These are phyloP conservation scores for Hippocampus kuda DNA, from an alignment of 2,797 vertebrate genomes.

Conservation along the genomic window DNA sequence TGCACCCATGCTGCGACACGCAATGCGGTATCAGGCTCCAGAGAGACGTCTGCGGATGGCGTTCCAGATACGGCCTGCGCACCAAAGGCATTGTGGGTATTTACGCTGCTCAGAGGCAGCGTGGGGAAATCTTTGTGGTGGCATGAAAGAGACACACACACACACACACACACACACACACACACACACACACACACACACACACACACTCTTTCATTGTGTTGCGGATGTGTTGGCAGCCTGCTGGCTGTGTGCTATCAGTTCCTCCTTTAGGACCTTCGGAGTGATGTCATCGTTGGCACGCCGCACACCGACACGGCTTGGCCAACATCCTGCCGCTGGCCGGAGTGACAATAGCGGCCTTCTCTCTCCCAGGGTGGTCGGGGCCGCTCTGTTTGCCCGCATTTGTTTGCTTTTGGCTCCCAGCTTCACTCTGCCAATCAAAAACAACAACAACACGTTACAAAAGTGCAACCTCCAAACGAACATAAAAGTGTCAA, in stretches of 20 bases:
- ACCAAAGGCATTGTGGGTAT: constrained; percentile 23
- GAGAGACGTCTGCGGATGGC: neutral
- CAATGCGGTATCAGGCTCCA: neutral
- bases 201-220: constrained; percentile 14
- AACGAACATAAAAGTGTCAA: neutral
- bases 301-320: constrained; percentile 30
- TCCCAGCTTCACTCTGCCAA: neutral
- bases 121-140: constrained; percentile 12
- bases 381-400: constrained; percentile 3
- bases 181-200: neutral
- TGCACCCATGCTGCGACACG: neutral
- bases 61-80: constrained; percentile 3
- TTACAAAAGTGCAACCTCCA: neutral
- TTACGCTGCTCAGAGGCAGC: constrained; percentile 11
- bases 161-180: constrained; percentile 15
- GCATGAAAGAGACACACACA: constrained; percentile 24
- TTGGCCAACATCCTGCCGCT: constrained; percentile 44
- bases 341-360: constrained; percentile 26
- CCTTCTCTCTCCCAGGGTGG: constrained; percentile 33
- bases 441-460: neutral
- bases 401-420: neutral
- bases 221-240: constrained; percentile 33
- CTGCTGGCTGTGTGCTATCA: constrained; percentile 18
- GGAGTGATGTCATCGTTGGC: constrained; percentile 57
- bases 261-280: constrained; percentile 16